Base-by-base conservation (phyloP, 2,797 vertebrate species). In the Bovichtus variegatus region DNA sequence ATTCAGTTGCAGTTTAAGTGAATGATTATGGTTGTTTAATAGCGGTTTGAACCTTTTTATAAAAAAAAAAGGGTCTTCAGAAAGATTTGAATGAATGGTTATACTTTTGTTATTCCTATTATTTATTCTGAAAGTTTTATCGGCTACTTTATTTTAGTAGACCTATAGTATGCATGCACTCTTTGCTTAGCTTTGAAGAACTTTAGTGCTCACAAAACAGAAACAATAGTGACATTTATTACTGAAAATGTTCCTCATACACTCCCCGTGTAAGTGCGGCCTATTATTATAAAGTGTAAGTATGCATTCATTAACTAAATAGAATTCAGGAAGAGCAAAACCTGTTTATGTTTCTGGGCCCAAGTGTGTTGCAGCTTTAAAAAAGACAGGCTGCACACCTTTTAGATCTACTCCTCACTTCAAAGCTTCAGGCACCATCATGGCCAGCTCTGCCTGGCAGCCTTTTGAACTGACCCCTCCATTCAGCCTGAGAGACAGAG, bases 381-480 rank as follows among this genome's bases (percentile, higher is more conserved):
- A n/a, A 71, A 84, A 70, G 86, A 41, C 41, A 83, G 66, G 53
- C 74, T 67, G 61, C 46, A 43, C 85, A 86, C 78, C 79, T 88
- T 78, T 87, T 75, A 85, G 66, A 90, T 83, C 73, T 74, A 71
- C 81, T 87, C 88, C 67, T 78, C 58, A 90, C 90, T 90, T 90
- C 92, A 91, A 92, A 92, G 93, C 89, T 87, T 73, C 46, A 29
- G 86, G 87, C 85, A 43, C 80, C 83, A 71, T 79, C 71, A 59
- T 15, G 80, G 66, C 81, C 86, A 63, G 72, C 88, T 81, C 88
- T 74, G 81, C 71, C 70, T 85, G 81, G 82, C 87, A 90, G 76
- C 83, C 85, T 79, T 94, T 91, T 92, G 92, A 94, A 90, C 81
- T 87, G 91, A 91, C 89, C 92, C 78, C 75, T 83, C 86, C 66